A percentile compares a stretch with the other conserved stretches of the same genome.
Evolutionary conservation across 2,113 vertebrate species (phyloP).

Genomic region (Anoura caudifer): DNA sequence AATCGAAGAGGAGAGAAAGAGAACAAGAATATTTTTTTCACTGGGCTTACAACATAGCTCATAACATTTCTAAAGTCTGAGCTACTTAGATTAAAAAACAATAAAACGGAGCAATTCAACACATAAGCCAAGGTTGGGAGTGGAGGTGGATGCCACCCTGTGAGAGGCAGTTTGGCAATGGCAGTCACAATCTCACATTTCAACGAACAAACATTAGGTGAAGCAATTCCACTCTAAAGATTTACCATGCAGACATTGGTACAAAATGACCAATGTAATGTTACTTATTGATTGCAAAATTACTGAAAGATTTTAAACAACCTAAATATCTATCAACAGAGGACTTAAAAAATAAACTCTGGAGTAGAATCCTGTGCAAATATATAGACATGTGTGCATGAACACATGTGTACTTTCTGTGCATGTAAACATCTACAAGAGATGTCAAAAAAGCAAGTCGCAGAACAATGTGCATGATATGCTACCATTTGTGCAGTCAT

Average conservation of each 20-base stretch:
- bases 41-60: not conserved
- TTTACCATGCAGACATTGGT: not conserved
- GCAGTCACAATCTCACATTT: not conserved
- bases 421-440: not conserved
- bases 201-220: not conserved
- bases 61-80: not conserved
- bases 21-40: not conserved
- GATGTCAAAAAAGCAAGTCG: not conserved
- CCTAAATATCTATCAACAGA: not conserved
- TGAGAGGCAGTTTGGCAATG: not conserved
- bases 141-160: not conserved
- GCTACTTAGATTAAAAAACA: not conserved
- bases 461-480: not conserved
- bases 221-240: not conserved
- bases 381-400: too few species aligned
- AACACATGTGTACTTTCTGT: not conserved
- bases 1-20: constrained; percentile 48
- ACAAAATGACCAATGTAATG: not conserved
- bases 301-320: not conserved
- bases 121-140: not conserved
- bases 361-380: not conserved
- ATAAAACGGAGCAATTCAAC: not conserved
- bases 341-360: not conserved
- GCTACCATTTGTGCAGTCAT: not conserved
- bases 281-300: not conserved